Percentiles rank a stretch among this genome's conserved stretches.
These are phyloP conservation scores for Artibeus lituratus DNA, from an alignment of 2,797 vertebrate genomes.

Conservation along the genomic window DNA sequence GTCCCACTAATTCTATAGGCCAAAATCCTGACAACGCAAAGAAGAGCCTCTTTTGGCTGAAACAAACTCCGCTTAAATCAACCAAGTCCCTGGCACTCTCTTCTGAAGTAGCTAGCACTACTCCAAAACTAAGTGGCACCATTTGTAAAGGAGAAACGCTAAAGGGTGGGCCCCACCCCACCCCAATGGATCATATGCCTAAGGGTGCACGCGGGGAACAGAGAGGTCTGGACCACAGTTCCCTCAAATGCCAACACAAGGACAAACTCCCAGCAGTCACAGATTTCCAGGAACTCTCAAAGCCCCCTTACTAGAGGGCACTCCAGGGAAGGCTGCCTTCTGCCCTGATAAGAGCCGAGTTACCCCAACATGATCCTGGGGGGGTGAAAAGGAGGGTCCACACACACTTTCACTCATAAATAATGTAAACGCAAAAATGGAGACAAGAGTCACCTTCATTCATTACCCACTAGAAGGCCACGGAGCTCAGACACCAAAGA, in stretches of 20 bases:
- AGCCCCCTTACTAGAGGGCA: background rate
- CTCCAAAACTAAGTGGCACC: slow-evolving; percentile 37
- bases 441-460: slow-evolving; percentile 50
- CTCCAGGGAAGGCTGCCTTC: background rate
- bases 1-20: background rate
- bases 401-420: background rate
- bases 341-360: background rate
- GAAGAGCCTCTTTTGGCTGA: background rate
- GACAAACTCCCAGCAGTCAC: background rate
- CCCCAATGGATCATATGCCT: background rate
- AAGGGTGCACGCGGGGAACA: background rate
- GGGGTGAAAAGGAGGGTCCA: background rate
- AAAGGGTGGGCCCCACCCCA: background rate
- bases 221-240: slow-evolving; percentile 43
- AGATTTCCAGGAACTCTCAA: background rate
- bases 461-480: background rate
- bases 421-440: background rate
- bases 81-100: background rate
- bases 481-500: background rate
- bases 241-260: slow-evolving; percentile 4
- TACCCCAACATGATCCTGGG: background rate
- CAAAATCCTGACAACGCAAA: background rate
- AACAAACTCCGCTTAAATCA: background rate
- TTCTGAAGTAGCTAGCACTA: background rate
- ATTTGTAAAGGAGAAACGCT: slow-evolving; percentile 28